These are phyloP conservation scores for Eudyptes chrysolophus DNA, from an alignment of 2,113 vertebrate species.

Conservation along the genomic window DNA sequence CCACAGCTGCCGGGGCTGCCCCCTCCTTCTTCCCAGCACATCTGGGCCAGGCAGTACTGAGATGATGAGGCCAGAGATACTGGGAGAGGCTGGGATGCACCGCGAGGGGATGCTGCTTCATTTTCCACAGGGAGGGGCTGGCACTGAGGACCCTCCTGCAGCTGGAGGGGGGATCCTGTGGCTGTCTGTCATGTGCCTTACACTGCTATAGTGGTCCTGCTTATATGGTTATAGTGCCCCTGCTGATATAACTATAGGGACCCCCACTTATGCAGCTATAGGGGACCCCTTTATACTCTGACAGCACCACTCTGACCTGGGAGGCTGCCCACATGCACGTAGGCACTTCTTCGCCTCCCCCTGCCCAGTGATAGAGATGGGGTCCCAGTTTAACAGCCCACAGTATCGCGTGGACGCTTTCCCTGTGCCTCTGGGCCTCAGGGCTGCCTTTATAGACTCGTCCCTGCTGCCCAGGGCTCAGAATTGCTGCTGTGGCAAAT, in stretches of 20 bases:
- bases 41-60: neutral
- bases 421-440: accelerated
- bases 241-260: neutral
- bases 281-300: neutral
- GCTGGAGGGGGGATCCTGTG: neutral
- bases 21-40: neutral
- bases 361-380: accelerated
- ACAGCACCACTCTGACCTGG: neutral
- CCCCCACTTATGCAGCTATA: neutral
- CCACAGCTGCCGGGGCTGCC: neutral
- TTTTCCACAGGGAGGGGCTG: neutral
- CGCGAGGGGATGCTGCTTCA: neutral
- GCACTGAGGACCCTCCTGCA: neutral
- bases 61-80: neutral
- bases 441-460: neutral
- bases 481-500: neutral
- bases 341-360: neutral
- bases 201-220: neutral
- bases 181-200: neutral
- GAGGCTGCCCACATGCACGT: neutral
- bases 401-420: accelerated
- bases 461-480: neutral
- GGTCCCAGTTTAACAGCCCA: neutral
- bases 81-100: neutral
- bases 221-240: neutral